Conservation (phyloP, 2,113 vertebrate species). For the Cololabis saira region DNA sequence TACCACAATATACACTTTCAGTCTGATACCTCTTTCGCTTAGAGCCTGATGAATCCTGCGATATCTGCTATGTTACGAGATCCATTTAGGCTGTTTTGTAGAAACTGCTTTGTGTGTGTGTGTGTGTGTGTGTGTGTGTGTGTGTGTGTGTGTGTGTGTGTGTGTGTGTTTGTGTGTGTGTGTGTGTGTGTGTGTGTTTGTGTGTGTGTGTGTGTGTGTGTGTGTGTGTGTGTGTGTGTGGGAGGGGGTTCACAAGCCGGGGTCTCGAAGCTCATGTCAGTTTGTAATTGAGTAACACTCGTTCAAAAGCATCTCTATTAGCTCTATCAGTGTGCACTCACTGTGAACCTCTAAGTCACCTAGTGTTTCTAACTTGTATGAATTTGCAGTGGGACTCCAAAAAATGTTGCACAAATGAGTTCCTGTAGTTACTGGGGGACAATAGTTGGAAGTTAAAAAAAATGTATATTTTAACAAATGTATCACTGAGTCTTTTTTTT, state of each 20-base stretch:
- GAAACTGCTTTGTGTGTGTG: slow-evolving; percentile 28
- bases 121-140: slow-evolving; percentile 17
- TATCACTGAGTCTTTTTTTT: too few species aligned
- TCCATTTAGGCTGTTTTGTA: slow-evolving; percentile 51
- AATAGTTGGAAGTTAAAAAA: too few species aligned
- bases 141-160: slow-evolving; percentile 22
- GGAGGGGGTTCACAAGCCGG: slow-evolving; percentile 35
- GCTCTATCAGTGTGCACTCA: slow-evolving; percentile 54
- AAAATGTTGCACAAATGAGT: too few species aligned
- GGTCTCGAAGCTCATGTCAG: slow-evolving; percentile 60
- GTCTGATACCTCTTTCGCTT: slow-evolving; percentile 56
- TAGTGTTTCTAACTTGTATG: too few species aligned
- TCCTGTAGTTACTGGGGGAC: too few species aligned
- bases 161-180: slow-evolving; percentile 26
- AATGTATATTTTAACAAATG: too few species aligned
- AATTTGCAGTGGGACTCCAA: too few species aligned
- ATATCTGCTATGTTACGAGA: slow-evolving; percentile 54
- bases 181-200: slow-evolving; percentile 20
- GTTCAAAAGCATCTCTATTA: slow-evolving; percentile 73
- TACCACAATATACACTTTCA: slow-evolving; percentile 42
- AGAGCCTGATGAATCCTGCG: slow-evolving; percentile 59
- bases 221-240: slow-evolving; percentile 21
- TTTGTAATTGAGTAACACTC: slow-evolving; percentile 71
- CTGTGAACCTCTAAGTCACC: slow-evolving; percentile 50
- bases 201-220: slow-evolving; percentile 26